Base-by-base conservation (phyloP, 2,888 invertebrate species). In the Tetragonula carbonaria region DNA sequence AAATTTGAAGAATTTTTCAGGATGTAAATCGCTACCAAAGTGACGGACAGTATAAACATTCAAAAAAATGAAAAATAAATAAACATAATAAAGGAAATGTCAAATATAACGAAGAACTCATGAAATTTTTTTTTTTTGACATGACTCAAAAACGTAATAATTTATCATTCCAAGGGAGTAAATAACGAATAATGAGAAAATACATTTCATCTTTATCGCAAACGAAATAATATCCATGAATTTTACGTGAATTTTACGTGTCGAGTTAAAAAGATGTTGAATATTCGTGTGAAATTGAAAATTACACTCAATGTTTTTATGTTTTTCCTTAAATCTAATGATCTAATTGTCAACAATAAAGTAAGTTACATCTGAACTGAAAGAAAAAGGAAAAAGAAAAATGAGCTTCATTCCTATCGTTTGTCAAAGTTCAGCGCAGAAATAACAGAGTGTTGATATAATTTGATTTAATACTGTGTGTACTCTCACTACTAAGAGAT, bases 251-350 rank as follows among this genome's bases (percentile, higher is more conserved):
- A 16, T 16, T 28, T 28, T 28, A 28, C 28, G 28, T 2, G 28
- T 28, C 2, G 28, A 28, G 2, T 28, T 28, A 28, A 28, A 28
- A 28, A 1, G 28, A 55, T 14, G 57, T 57, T 45, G 28, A 21
- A 50, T 45, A 68, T 33, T 80, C 59, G 53, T 71, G 38, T 62
- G 45, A 71, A 33, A 11, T 14, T 38, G 75, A n/a, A n/a, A n/a
- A 14, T 57, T n/a, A 5, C 13, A 33, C 33, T 28, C 3, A 59
- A 67, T 53, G n/a, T 53, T 18, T 21, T 55, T 45, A 14, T 16
- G 28, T 28, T 72, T 65, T 16, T 5, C 5, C 3, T 1, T 65
- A 62, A 70, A 38, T 70, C 23, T 38, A 23, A 23, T 63, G 33
- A 50, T 73, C 6, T 33, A 16, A 33, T 55, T 62, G 3, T 6